These are phyloP conservation scores for Noctua fimbriata DNA, from an alignment of 2,888 invertebrate species.

Conservation along the genomic window DNA sequence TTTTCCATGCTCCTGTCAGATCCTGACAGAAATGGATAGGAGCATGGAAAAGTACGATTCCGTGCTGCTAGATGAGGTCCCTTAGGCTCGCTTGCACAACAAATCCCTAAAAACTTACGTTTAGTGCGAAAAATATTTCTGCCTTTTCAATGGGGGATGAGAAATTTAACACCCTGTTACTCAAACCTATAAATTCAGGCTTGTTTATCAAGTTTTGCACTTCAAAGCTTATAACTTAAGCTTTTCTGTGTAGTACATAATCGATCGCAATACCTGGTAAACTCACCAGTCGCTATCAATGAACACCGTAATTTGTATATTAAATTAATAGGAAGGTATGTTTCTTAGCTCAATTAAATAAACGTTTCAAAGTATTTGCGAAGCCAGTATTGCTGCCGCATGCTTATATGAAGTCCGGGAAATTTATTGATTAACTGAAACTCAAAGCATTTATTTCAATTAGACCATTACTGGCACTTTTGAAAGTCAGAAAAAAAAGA, in stretches of 20 bases:
- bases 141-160: background rate
- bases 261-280: slow-evolving; percentile 29
- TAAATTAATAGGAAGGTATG: background rate
- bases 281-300: slow-evolving; percentile 12
- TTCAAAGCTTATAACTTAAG: slow-evolving; percentile 1
- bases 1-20: too few species aligned
- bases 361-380: background rate
- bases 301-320: background rate
- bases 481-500: too few species aligned
- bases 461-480: too few species aligned
- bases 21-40: too few species aligned
- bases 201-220: background rate
- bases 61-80: too few species aligned
- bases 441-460: too few species aligned
- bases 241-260: slow-evolving; percentile 11
- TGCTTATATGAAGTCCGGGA: background rate
- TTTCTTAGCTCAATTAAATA: slow-evolving; percentile 8
- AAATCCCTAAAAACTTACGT: background rate
- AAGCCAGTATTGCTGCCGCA: background rate
- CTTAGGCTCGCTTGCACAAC: background rate
- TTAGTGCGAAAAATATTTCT: background rate
- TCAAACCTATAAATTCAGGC: too few species aligned
- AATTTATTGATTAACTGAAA: background rate
- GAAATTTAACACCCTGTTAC: background rate
- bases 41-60: too few species aligned